Conservation (phyloP, 2,888 invertebrate genomes). For the Bombylius discolor region DNA sequence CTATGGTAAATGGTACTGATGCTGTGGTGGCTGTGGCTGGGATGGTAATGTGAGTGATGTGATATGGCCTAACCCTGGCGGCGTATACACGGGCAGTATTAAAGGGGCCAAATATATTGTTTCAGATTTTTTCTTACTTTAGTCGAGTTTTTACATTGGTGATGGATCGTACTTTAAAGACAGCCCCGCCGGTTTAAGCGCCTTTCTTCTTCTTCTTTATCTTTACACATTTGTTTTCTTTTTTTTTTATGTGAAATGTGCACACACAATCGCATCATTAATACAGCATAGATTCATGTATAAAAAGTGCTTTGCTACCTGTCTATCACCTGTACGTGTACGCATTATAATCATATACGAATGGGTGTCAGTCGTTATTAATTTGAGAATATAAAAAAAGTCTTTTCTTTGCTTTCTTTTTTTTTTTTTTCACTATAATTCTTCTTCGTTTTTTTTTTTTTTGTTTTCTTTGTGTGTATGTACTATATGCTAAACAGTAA, state of each 20-base stretch:
- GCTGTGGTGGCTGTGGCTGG: no score
- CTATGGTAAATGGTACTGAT: not conserved
- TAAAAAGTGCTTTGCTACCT: not conserved
- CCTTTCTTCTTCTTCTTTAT: not conserved
- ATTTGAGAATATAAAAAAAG: not conserved
- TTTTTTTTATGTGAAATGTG: not conserved
- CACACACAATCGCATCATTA: not conserved
- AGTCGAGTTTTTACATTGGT: constrained; percentile 40
- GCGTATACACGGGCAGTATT: not conserved
- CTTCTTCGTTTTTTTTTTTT: no score
- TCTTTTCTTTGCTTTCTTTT: not conserved
- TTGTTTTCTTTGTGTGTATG: not conserved
- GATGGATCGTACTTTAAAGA: constrained; percentile 32
- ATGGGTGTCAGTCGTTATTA: not conserved
- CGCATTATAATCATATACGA: not conserved
- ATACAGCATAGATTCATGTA: no score
- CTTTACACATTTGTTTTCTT: no score
- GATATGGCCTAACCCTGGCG: not conserved
- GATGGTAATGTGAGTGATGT: not conserved
- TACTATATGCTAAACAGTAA: not conserved
- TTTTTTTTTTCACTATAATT: no score
- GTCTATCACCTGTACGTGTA: not conserved
- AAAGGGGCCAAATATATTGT: constrained; percentile 32
- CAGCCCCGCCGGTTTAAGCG: constrained; percentile 9
- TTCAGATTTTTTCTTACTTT: constrained; percentile 40